phyloP scores from a whole-genome alignment of 1,140 invertebrate species.

The Drosophila miranda region DNA sequence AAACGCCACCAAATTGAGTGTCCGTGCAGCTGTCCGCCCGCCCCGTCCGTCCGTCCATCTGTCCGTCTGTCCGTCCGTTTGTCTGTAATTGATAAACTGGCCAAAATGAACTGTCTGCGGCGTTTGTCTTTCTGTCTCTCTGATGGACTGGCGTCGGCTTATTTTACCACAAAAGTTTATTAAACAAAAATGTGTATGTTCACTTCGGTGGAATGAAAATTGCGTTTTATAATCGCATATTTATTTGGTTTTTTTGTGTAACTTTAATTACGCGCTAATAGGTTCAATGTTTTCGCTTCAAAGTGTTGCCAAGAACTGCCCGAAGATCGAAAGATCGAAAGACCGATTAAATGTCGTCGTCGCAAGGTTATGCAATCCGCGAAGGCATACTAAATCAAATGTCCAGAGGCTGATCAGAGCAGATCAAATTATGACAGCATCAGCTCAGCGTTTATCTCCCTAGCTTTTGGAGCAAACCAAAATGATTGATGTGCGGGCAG shows the following conservation, averaged over 20 bases:
- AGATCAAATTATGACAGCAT: conserved; percentile 39
- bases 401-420: background rate
- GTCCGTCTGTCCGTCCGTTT: conserved; percentile 23
- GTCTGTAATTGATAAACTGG: conserved; percentile 75
- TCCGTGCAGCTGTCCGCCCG: conserved; percentile 5
- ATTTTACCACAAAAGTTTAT: conserved; percentile 46
- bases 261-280: conserved; percentile 65
- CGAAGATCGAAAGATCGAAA: conserved; percentile 8
- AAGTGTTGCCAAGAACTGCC: conserved; percentile 35
- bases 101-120: conserved; percentile 48
- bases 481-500: conserved; percentile 24
- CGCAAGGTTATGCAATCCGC: conserved; percentile 34
- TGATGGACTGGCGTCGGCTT: conserved; percentile 25
- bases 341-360: conserved; percentile 8
- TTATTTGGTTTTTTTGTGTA: conserved; percentile 23
- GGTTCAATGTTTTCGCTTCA: conserved; percentile 36
- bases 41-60: too few relatives aligned
- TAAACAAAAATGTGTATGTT: conserved; percentile 55
- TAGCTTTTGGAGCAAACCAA: background rate
- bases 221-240: conserved; percentile 46
- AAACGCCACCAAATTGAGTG: conserved; percentile 61
- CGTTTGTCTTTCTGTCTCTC: conserved; percentile 27
- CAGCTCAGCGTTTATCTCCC: conserved; percentile 3
- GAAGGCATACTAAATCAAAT: conserved; percentile 30
- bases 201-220: conserved; percentile 27